phyloP scores from a whole-genome alignment of 1,140 invertebrate species.

The Drosophila ananassae region DNA sequence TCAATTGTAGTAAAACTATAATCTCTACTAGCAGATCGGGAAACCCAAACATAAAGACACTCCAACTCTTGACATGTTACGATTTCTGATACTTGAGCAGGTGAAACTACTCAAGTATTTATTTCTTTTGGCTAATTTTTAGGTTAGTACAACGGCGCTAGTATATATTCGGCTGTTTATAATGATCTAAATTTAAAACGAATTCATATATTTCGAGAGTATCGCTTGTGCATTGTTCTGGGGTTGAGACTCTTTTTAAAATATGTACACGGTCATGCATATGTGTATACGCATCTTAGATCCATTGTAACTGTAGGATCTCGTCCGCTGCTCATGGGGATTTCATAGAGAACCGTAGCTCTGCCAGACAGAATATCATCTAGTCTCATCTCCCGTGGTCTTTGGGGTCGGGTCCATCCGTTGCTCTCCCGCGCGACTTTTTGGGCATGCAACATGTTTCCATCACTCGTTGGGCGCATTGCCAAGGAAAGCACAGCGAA shows the following conservation, averaged over 20 bases:
- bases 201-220: conserved; percentile 46
- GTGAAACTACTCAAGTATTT: conserved; percentile 2
- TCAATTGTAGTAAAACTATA: too few relatives aligned
- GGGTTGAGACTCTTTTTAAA: conserved; percentile 19
- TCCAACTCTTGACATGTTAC: not conserved
- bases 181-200: conserved; percentile 65
- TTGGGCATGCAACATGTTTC: conserved; percentile 66
- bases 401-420: not conserved
- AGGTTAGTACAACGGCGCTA: conserved; percentile 45
- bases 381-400: conserved; percentile 38
- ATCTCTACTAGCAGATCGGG: too few relatives aligned
- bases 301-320: conserved; percentile 47
- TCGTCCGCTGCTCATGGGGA: conserved; percentile 39
- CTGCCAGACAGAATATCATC: conserved; percentile 46
- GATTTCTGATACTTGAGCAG: not conserved
- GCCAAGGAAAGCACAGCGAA: conserved; percentile 64
- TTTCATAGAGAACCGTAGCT: conserved; percentile 53
- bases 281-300: conserved; percentile 54
- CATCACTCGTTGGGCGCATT: conserved; percentile 75
- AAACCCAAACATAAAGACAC: not conserved
- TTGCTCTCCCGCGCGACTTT: conserved; percentile 57
- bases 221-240: conserved; percentile 62
- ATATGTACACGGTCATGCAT: conserved; percentile 51
- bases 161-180: conserved; percentile 25
- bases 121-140: conserved; percentile 7